These are phyloP conservation scores for Hapalemur alaotrensis DNA, from an alignment of 2,797 vertebrate genomes.

Conservation along the genomic window DNA sequence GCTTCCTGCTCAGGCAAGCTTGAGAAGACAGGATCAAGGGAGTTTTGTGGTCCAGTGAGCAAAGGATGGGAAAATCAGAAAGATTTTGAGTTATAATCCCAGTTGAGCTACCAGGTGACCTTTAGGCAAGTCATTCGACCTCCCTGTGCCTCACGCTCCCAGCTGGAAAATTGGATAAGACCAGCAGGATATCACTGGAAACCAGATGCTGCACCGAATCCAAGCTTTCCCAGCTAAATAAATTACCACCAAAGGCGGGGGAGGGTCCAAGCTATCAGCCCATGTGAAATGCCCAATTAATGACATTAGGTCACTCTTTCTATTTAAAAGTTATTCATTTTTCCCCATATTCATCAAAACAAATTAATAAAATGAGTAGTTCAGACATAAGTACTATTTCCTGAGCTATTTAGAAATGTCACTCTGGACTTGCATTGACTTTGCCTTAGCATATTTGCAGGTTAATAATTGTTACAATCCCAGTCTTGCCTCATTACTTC, in stretches of 20 bases:
- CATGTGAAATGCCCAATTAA: slow-evolving; percentile 70
- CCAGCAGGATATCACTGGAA: slow-evolving; percentile 75
- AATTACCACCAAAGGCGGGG: slow-evolving; percentile 53
- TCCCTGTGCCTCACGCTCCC: slow-evolving; percentile 61
- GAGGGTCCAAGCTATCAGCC: background rate
- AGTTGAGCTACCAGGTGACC: slow-evolving; percentile 67
- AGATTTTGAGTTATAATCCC: slow-evolving; percentile 68
- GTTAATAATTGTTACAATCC: slow-evolving; percentile 73
- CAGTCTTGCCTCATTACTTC: slow-evolving; percentile 75
- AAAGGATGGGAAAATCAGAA: slow-evolving; percentile 76
- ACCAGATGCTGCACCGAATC: slow-evolving; percentile 68
- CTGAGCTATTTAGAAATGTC: slow-evolving; percentile 60
- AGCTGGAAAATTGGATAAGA: slow-evolving; percentile 75
- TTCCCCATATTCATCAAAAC: slow-evolving; percentile 20
- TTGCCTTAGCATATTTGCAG: slow-evolving; percentile 55
- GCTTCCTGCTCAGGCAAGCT: slow-evolving; percentile 59
- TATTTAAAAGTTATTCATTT: slow-evolving; percentile 65
- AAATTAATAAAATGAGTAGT: slow-evolving; percentile 57
- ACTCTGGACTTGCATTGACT: slow-evolving; percentile 47
- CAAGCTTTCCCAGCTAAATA: slow-evolving; percentile 74
- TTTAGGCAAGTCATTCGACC: slow-evolving; percentile 68
- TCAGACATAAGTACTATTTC: slow-evolving; percentile 43
- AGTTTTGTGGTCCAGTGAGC: slow-evolving; percentile 64
- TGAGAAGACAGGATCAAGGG: slow-evolving; percentile 57
- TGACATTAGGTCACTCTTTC: slow-evolving; percentile 56